Base-by-base conservation (phyloP, 2,113 vertebrate genomes). In the Phaethon lepturus region DNA sequence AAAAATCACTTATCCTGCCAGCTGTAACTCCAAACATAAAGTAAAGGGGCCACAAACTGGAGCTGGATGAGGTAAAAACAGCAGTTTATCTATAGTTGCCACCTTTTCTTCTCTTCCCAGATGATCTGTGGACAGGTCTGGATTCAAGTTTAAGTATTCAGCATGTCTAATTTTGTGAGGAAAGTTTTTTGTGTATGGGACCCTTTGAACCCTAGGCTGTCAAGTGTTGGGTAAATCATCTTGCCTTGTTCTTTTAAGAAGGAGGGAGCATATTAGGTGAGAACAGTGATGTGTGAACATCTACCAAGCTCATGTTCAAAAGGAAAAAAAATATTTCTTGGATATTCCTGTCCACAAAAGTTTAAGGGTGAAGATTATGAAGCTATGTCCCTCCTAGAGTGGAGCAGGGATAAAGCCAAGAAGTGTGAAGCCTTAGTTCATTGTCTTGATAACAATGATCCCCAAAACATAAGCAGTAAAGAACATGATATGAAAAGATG, bases 1-100 rank as follows among this genome's bases (percentile, higher is more conserved):
- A 79, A 95, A 95, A 95, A 44, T 33, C 40, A 72, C 63, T 93
- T 90, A 68, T 63, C 75, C 26, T 93, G 47, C 24, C 80, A 91
- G 23, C 40, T 89, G 58, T 87, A 89, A 69, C 42, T 85, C 81
- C 69, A 88, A 92, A 53, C 49, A 53, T 59, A 77, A 77, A 84
- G 76, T 75, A 92, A 94, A 89, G 50, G 24, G 44, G 31, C 19
- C 73, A 47, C 53, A 95, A 35, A 79, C 29, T 85, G 26, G 42
- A 93, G 25, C 28, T 66, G 55, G n/a, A 31, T 73, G 77, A 76
- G 42, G n/a, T 29, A 64, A 86, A 93, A 82, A 38, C 24, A 62
- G 45, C 22, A 62, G 26, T 87, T 91, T 88, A 50, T 72, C 22
- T 33, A 58, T 55, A 63, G 22, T 58, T 72, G 42, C 58, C n/a